Evolutionary conservation across 2,888 invertebrate genomes (phyloP), one percentile per base, ranked within the genome.

Genomic region (Galerucella pusilla): DNA sequence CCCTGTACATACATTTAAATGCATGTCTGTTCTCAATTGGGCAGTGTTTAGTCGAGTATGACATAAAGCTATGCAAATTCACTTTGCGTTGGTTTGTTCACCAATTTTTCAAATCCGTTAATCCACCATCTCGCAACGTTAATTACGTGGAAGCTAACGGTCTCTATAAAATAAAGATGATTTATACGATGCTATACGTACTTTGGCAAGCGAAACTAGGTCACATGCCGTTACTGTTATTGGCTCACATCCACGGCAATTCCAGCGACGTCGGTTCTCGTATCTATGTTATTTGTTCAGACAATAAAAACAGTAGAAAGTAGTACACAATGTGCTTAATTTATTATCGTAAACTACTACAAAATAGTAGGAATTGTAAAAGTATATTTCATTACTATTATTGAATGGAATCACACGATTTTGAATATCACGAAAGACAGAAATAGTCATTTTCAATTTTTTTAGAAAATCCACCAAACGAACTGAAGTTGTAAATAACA

Each of bases 201-300:
- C 60, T 68, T 73, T 73, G 68, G 63, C 68, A 12, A 28, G n/a
- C 49, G n/a, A 73, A 73, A 69, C 59, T 75, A 28, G 75, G 75
- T 75, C 71, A 65, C 52, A 65, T 60, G 65, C 75, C 75, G 63
- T 71, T 71, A 68, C 52, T 74, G 66, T 68, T 65, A 71, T 75
- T 75, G 71, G 71, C 71, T 60, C 11, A 59, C 49, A 35, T 61
- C 71, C 71, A 71, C 64, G 42, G 9, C 46, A 69, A 61, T 63
- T 49, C 16, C 4, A 46, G 28, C 49, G 25, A 73, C 35, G 68
- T 68, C 35, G 63, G 52, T 70, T 63, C 63, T 63, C 35, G 7
- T 70, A 61, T 70, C 25, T 63, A 49, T 63, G 49, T 49, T 49
- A 49, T 49, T 49, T 54, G 14, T 54, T n/a, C 54, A 6, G 14